Evolutionary conservation across 2,113 vertebrate species (phyloP), one percentile per base, ranked within the genome.

Genomic region (Capreolus pygargus): DNA sequence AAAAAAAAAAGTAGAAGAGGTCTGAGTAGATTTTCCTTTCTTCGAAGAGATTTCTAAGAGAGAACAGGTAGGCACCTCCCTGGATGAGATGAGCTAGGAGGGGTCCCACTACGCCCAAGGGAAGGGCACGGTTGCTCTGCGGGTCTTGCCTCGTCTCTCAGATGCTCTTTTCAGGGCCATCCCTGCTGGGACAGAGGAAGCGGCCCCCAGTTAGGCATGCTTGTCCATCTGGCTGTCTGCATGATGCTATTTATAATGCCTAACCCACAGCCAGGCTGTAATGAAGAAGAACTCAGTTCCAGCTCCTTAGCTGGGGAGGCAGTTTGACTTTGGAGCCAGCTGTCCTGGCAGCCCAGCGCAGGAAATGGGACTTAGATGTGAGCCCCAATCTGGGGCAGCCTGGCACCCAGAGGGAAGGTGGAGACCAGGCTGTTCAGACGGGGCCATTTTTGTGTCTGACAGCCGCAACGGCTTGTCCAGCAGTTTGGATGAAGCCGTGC

Each of bases 211-310:
- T n/a, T 6, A 19, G 16, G 43, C 28, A 0, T 27, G 0, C 76
- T 45, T 45, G 97, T 97, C 97, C 98, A 85, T 52, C 98, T 96
- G 97, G 98, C 97, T 94, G 97, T 97, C 91, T 85, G 94, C 96
- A 19, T 6, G 0, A 50, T 0, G 0, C 96, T 97, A 96, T 93
- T 97, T 95, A 95, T 86, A 67, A 64, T 27, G 83, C 83, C 82
- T 58, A 79, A 91, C 36, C 96, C 91, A 5, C 84, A 86, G 79
- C 98, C 97, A 95, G 94, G 17, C 97, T 5, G 16, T 57, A 96
- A 97, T 88, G 97, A 98, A 95, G 97, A 98, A 67, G 94, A 92
- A 98, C 96, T 95, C 95, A 91, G 86, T 10, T 96, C 74, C 87
- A 70, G 28, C 0, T 95, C 61, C 95, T 96, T 94, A 6, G 88